A percentile compares a stretch with the other conserved stretches of the same genome.
phyloP scores from a whole-genome alignment of 1,140 invertebrate genomes.

The Sitobion miscanthi region DNA sequence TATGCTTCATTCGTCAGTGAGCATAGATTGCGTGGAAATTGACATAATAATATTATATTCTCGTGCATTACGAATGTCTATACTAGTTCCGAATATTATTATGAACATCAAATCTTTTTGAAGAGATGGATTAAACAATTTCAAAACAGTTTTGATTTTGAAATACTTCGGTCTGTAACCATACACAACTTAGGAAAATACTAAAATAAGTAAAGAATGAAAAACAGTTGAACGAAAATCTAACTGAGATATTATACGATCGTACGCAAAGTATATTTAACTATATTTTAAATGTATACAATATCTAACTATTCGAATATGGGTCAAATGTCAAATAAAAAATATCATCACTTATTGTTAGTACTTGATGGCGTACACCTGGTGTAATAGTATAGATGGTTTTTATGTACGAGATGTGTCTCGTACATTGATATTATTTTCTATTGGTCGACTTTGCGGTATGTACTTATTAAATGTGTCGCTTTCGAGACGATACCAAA shows the following conservation, averaged over 20 bases:
- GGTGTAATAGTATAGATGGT: too few relatives aligned
- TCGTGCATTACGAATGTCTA: neutral
- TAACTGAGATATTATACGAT: neutral
- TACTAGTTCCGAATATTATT: neutral
- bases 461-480: neutral
- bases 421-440: too few relatives aligned
- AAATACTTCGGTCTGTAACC: neutral
- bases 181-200: neutral
- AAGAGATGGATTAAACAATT: neutral
- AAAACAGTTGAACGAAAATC: too few relatives aligned
- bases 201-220: neutral
- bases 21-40: neutral
- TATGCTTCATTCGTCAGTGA: neutral
- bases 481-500: neutral
- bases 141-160: neutral
- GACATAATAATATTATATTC: neutral
- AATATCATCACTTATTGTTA: neutral
- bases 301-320: neutral
- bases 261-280: neutral
- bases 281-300: too few relatives aligned
- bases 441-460: neutral
- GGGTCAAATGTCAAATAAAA: neutral
- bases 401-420: neutral
- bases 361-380: neutral
- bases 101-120: neutral